These are phyloP conservation scores for Phania funesta DNA, from an alignment of 2,888 invertebrate genomes.

Conservation along the genomic window DNA sequence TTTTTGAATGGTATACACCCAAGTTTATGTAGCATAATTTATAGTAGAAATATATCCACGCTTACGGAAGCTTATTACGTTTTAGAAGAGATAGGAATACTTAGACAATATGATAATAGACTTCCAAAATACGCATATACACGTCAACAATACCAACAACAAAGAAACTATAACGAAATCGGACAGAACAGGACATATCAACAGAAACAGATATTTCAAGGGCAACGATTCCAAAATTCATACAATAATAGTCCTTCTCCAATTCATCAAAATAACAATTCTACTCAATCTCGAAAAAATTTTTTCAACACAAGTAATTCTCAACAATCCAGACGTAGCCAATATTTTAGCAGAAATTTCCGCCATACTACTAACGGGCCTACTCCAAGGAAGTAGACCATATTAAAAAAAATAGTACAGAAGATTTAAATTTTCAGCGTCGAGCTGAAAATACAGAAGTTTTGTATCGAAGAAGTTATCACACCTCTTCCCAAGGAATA, in stretches of 20 bases:
- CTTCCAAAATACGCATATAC: slow-evolving; percentile 13
- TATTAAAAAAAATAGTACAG: no score
- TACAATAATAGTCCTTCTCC: not conserved
- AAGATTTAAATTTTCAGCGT: no score
- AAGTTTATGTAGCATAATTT: slow-evolving; percentile 56
- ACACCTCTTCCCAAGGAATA: no score
- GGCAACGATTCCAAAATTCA: not conserved
- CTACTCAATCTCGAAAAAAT: no score
- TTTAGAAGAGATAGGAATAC: slow-evolving; percentile 58
- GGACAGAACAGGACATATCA: slow-evolving; percentile 19
- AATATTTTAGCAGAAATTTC: no score
- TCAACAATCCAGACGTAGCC: no score
- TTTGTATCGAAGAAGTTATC: no score
- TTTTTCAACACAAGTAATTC: no score
- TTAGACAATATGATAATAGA: slow-evolving; percentile 22
- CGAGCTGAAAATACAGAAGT: no score
- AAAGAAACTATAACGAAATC: slow-evolving; percentile 8
- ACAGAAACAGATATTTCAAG: slow-evolving; percentile 7
- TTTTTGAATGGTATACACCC: slow-evolving; percentile 59
- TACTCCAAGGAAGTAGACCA: no score
- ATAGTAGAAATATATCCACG: slow-evolving; percentile 58
- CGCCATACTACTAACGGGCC: no score
- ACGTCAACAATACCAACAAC: slow-evolving; percentile 16
- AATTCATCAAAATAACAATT: no score
- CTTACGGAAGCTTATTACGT: slow-evolving; percentile 62